Percentiles rank a stretch among this genome's conserved stretches.
phyloP scores from a whole-genome alignment of 1,140 invertebrate genomes.

The Heliconius eleuchia region DNA sequence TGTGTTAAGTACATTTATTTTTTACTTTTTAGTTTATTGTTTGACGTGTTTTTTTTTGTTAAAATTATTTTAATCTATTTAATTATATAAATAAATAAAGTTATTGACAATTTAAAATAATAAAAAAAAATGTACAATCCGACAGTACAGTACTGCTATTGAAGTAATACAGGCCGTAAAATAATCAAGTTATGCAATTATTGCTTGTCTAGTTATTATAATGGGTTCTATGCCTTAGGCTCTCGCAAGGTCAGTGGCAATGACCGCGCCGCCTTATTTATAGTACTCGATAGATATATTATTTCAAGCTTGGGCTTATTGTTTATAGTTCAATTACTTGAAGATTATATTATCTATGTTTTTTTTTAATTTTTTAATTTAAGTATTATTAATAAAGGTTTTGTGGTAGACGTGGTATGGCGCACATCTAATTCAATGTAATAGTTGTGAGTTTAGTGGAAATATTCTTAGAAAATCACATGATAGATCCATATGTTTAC shows the following conservation, averaged over 20 bases:
- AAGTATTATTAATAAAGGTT: background rate
- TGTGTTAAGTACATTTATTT: no score
- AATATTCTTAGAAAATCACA: background rate
- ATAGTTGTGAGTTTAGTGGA: no score
- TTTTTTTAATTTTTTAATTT: background rate
- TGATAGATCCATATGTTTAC: background rate
- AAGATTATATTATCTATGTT: background rate
- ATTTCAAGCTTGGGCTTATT: conserved; percentile 23
- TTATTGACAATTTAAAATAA: background rate
- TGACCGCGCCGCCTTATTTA: conserved; percentile 47
- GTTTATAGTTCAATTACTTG: conserved; percentile 12
- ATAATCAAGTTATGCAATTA: conserved; percentile 37
- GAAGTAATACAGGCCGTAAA: background rate
- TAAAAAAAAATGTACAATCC: background rate
- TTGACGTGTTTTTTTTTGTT: no score
- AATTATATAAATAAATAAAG: no score
- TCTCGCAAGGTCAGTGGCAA: conserved; percentile 61
- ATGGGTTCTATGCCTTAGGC: conserved; percentile 43
- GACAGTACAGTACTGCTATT: background rate
- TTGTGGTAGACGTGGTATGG: background rate
- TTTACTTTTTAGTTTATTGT: no score
- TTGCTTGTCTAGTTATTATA: conserved; percentile 27
- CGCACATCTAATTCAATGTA: no score
- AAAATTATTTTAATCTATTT: no score
- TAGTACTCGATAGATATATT: conserved; percentile 22